Conservation (phyloP, 2,113 vertebrate genomes). For the Catharus minimus region DNA sequence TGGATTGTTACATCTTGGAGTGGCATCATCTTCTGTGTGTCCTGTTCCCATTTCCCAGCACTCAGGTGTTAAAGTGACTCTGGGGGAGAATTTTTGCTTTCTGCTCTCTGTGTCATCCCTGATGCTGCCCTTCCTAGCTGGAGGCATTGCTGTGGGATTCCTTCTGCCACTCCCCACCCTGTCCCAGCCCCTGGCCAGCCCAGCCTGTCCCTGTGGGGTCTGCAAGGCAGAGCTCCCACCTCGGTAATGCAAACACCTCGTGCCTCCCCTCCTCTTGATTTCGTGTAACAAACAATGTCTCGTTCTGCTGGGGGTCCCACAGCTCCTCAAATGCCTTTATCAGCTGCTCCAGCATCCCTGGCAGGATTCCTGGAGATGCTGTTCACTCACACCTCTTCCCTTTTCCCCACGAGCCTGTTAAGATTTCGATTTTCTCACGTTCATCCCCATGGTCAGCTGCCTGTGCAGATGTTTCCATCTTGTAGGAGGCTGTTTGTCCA, state of each 20-base stretch:
- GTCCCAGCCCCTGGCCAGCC: rapidly evolving
- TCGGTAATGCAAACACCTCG: background rate
- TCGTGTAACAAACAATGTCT: background rate
- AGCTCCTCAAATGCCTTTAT: background rate
- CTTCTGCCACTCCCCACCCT: background rate
- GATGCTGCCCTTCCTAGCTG: background rate
- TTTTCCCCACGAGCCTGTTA: background rate
- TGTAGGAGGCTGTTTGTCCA: background rate
- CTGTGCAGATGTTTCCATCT: background rate
- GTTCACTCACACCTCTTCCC: background rate
- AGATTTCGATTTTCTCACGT: background rate
- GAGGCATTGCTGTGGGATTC: background rate
- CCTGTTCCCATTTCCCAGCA: background rate
- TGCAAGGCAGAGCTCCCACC: background rate
- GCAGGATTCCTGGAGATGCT: background rate
- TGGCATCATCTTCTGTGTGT: background rate
- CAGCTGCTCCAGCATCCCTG: background rate
- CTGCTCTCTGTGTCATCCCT: background rate
- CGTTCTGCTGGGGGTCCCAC: background rate
- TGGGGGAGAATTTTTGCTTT: background rate
- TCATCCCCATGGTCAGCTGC: background rate
- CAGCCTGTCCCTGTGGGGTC: background rate
- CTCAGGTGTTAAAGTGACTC: rapidly evolving
- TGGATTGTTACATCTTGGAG: background rate
- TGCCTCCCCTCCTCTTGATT: background rate